phyloP scores from a whole-genome alignment of 2,113 vertebrate species.

The Daubentonia madagascariensis region DNA sequence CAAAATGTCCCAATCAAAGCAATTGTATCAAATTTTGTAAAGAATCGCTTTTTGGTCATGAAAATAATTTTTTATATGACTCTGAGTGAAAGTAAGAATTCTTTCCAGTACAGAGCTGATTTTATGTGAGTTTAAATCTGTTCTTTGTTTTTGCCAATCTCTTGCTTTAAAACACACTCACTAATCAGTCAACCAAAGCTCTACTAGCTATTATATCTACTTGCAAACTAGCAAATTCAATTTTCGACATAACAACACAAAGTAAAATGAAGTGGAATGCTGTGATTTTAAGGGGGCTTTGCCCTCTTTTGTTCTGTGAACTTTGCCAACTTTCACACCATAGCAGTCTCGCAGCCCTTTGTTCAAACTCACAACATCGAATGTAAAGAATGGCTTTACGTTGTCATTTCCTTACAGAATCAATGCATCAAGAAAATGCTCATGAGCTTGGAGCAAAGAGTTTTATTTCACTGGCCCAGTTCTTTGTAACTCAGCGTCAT shows the following conservation, averaged over 20 bases:
- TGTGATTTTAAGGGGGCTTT: conserved; percentile 83
- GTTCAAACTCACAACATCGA: conserved; percentile 62
- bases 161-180: conserved; percentile 77
- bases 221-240: conserved; percentile 82
- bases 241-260: conserved; percentile 66
- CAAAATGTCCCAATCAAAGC: neutral
- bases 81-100: neutral
- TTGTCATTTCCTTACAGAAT: conserved; percentile 54
- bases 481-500: conserved; percentile 1
- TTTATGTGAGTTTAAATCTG: conserved; percentile 72
- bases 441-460: conserved; percentile 17
- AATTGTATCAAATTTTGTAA: neutral
- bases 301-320: conserved; percentile 79
- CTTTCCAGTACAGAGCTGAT: conserved; percentile 65
- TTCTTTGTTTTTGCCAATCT: conserved; percentile 70
- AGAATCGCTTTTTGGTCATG: neutral
- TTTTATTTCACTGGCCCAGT: conserved; percentile 35
- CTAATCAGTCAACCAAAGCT: conserved; percentile 75
- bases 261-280: conserved; percentile 82
- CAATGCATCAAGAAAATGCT: conserved; percentile 63
- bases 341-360: conserved; percentile 33
- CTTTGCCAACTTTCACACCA: conserved; percentile 76
- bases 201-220: conserved; percentile 71
- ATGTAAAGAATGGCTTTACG: conserved; percentile 74
- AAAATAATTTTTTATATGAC: neutral